Evolutionary conservation across 2,888 invertebrate species (phyloP).

Genomic region (Tetheella fluctuosa): DNA sequence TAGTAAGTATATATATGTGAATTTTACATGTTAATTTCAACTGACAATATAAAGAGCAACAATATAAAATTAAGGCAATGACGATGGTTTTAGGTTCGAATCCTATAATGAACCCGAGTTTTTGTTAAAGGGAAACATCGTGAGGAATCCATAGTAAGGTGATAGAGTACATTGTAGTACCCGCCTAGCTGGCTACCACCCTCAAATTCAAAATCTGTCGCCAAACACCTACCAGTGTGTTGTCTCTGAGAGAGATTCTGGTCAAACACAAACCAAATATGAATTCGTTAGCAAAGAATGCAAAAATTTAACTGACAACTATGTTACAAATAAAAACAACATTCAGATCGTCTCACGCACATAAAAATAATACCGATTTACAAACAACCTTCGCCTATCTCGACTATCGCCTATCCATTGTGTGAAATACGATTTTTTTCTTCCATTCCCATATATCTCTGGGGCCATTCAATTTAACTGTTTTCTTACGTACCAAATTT

Average conservation of each 20-base stretch:
- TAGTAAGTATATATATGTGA: too few species aligned
- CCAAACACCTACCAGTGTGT: too few species aligned
- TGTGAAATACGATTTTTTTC: slow-evolving; percentile 65
- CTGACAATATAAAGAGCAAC: too few species aligned
- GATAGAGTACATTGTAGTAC: too few species aligned
- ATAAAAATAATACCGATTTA: slow-evolving; percentile 20
- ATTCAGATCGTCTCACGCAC: slow-evolving; percentile 8
- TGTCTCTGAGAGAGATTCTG: too few species aligned
- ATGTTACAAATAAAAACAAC: not conserved
- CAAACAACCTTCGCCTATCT: slow-evolving; percentile 42
- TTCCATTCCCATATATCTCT: slow-evolving; percentile 64
- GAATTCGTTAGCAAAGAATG: not conserved
- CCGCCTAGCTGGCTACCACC: too few species aligned
- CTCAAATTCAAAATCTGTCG: too few species aligned
- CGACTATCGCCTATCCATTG: slow-evolving; percentile 26
- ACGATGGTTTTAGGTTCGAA: too few species aligned
- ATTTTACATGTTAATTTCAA: not conserved
- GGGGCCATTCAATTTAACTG: slow-evolving; percentile 76
- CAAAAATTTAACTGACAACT: not conserved
- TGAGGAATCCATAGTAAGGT: too few species aligned
- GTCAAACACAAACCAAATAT: not conserved
- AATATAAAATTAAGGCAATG: too few species aligned
- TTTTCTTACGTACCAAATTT: slow-evolving; percentile 73
- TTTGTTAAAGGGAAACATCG: too few species aligned
- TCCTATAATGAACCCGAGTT: too few species aligned